phyloP scores from a whole-genome alignment of 2,797 vertebrate species.

The Scyliorhinus canicula region DNA sequence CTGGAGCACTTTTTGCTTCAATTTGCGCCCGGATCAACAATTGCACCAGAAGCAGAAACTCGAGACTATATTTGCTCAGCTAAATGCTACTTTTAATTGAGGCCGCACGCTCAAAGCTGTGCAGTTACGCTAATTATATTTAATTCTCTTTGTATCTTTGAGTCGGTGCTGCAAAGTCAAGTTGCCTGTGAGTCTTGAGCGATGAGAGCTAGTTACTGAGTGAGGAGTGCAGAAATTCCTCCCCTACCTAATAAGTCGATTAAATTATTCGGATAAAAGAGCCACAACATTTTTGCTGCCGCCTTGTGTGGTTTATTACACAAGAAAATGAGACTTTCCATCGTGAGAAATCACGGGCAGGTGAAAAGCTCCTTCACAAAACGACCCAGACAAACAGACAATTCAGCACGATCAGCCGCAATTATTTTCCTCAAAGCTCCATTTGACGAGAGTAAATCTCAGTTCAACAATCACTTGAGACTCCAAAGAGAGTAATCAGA shows the following conservation, averaged over 20 bases:
- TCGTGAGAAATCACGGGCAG: too few species aligned
- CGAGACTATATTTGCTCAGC: neutral
- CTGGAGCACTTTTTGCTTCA: neutral
- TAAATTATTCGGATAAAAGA: neutral
- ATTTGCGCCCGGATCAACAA: too few species aligned
- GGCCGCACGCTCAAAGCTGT: neutral
- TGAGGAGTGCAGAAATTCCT: neutral
- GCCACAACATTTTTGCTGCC: neutral
- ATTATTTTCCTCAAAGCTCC: neutral
- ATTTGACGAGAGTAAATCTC: conserved; percentile 5
- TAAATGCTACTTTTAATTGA: neutral
- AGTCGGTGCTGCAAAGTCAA: neutral
- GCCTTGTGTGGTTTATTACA: neutral
- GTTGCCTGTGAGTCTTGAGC: neutral
- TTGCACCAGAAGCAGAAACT: neutral
- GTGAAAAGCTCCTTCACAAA: neutral
- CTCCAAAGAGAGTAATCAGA: conserved; percentile 11
- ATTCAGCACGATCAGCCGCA: neutral
- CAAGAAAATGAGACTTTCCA: neutral
- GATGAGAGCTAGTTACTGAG: too few species aligned
- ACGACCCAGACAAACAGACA: neutral
- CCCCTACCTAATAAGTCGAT: neutral
- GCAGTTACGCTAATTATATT: neutral
- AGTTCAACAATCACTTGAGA: neutral
- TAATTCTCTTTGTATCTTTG: neutral